phyloP scores from a whole-genome alignment of 2,888 invertebrate genomes.

The Brassicogethes aeneus region DNA sequence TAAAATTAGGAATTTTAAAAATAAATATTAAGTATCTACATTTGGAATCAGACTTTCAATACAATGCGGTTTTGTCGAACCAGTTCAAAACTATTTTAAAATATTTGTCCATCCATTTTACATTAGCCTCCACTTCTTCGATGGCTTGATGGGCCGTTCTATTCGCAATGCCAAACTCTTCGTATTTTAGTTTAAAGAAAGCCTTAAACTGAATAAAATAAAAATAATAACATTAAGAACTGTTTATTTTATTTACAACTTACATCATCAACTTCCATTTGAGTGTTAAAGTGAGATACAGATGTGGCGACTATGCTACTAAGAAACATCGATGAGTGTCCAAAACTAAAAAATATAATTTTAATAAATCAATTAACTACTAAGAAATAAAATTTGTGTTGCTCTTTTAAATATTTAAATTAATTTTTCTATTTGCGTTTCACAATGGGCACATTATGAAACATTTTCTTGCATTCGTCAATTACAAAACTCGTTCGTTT shows the following conservation, averaged over 20 bases:
- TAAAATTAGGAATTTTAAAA: neutral
- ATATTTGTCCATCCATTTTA: constrained; percentile 74
- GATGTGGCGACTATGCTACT: constrained; percentile 64
- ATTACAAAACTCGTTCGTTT: no score
- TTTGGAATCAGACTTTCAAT: neutral
- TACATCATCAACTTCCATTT: constrained; percentile 69
- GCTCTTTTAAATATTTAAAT: no score
- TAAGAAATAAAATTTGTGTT: no score
- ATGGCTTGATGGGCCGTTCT: constrained; percentile 71
- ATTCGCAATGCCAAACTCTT: constrained; percentile 54
- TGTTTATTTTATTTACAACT: constrained; percentile 22
- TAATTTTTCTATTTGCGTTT: no score
- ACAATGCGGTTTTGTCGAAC: constrained; percentile 40
- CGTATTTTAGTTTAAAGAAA: constrained; percentile 54
- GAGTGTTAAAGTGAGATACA: constrained; percentile 64
- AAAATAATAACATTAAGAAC: neutral
- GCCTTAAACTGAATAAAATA: constrained; percentile 50
- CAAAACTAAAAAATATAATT: constrained; percentile 49
- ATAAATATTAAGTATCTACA: constrained; percentile 1
- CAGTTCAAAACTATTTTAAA: constrained; percentile 66
- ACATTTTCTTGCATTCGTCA: no score
- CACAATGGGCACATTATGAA: no score
- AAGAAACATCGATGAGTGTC: constrained; percentile 60
- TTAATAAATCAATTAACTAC: constrained; percentile 1
- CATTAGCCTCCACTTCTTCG: constrained; percentile 72